Percentiles rank a stretch among this genome's conserved stretches.
Conservation (phyloP, 2,888 invertebrate species). For the Apotomis turbidana region DNA sequence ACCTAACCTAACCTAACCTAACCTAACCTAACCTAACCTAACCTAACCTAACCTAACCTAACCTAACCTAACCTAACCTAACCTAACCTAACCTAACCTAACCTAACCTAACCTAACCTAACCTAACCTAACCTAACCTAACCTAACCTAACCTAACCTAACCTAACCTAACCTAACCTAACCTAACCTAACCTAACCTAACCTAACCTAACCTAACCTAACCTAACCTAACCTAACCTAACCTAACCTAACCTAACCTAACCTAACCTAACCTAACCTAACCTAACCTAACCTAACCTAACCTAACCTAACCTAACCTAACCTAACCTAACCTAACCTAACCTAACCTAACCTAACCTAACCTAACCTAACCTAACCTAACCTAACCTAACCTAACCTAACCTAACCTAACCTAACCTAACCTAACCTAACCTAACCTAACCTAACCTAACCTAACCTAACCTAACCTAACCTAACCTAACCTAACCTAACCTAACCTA, state of each 20-base stretch:
- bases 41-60: no score
- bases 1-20: no score
- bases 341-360: slow-evolving; percentile 25
- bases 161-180: no score
- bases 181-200: no score
- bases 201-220: no score
- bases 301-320: slow-evolving; percentile 22
- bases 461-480: slow-evolving; percentile 26
- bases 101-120: no score
- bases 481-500: slow-evolving; percentile 27
- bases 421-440: slow-evolving; percentile 25
- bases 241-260: slow-evolving; percentile 22
- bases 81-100: no score
- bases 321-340: slow-evolving; percentile 20
- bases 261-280: slow-evolving; percentile 22
- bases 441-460: slow-evolving; percentile 25
- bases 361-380: slow-evolving; percentile 25
- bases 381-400: slow-evolving; percentile 25
- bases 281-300: slow-evolving; percentile 22
- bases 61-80: no score
- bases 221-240: slow-evolving; percentile 27
- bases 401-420: slow-evolving; percentile 25
- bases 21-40: no score
- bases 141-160: no score
- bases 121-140: no score